Evolutionary conservation across 1,140 invertebrate species (phyloP), one percentile per base, ranked within the genome.

Genomic region (Bombus turneri): DNA sequence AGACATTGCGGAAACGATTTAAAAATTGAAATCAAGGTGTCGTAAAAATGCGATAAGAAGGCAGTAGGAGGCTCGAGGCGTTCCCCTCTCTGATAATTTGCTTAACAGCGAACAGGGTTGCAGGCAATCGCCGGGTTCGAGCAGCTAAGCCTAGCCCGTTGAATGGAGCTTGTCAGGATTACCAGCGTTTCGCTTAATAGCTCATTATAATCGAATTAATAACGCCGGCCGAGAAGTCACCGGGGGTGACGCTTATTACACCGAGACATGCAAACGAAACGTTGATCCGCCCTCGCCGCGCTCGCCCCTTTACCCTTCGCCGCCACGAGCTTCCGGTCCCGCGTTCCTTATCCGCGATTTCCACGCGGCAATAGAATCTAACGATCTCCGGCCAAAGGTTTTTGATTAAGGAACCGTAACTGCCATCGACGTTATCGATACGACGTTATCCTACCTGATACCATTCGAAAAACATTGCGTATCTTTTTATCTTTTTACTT

Each of bases 191-290:
- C 91, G 90, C 87, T 94, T 93, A 93, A 93, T 94, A 92, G 91
- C 91, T 94, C 93, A 94, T 94, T 94, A 94, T 94, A 94, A 94
- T 93, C 92, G 87, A 93, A 94, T 94, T 94, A 94, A 94, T 93
- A 94, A 93, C 87, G 88, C 83, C 91, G 78, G 83, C 71, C 84
- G 83, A 81, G 88, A 87, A 78, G 76, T 80, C 81, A 83, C 75
- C 71, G 88, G 82, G 81, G 87, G 77, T 79, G 85, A 91, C 90
- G 87, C 90, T 94, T 90, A 94, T 93, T 94, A 91, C 93, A 59
- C 53, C 71, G 39, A 12, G 87, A 90, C 93, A 94, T 91, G 93
- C 94, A 86, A 94, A 88, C 83, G 72, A 87, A 83, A 87, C 78
- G 75, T 10, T 75, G 71, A 66, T 34, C 71, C 83, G 53, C 89